Base-by-base conservation (phyloP, 2,797 vertebrate species). In the Microchirus variegatus region DNA sequence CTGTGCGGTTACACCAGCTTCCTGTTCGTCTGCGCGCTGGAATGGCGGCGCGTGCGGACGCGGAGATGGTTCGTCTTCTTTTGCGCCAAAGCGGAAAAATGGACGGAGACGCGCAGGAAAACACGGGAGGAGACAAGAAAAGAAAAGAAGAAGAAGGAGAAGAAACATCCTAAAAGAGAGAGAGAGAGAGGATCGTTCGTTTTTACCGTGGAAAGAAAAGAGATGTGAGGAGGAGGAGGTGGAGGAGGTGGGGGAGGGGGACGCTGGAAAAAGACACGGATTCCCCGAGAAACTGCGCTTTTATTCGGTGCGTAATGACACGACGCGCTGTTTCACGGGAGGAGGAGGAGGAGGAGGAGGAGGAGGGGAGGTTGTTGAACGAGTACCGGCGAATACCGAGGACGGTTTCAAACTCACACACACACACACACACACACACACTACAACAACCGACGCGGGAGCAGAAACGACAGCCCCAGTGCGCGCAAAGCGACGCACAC, bases 1-100 rank as follows among this genome's bases (percentile, higher is more conserved):
- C 87, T 57, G 71, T 69, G 77, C 85, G 86, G 78, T 84, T 77
- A 65, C 80, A 61, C 65, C 61, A 71, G 74, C 79, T 75, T 68
- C 44, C 65, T 59, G 73, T 57, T 44, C 7, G 56, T 62, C 36
- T 75, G 75, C 78, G 44, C 67, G 58, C 66, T 52, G 70, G 59
- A 70, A 68, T 75, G 74, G 73, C 58, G 65, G 68, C 12, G 55
- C 14, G 31, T 31, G 53, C 16, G 46, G 66, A 63, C 5, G 44
- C 40, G 60, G 56, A 57, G 70, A 64, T 2, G 26, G 2, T 14
- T 35, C n/a, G 41, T 31, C 43, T 50, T 59, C 5, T 22, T 22
- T 22, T 55, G 60, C 54, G 31, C 67, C 43, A 42, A 40, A 54
- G 43, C 52, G 48, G 31, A 36, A 56, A 44, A 43, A n/a, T 17